Conservation (phyloP, 1,140 invertebrate genomes). For the Drosophila saltans region DNA sequence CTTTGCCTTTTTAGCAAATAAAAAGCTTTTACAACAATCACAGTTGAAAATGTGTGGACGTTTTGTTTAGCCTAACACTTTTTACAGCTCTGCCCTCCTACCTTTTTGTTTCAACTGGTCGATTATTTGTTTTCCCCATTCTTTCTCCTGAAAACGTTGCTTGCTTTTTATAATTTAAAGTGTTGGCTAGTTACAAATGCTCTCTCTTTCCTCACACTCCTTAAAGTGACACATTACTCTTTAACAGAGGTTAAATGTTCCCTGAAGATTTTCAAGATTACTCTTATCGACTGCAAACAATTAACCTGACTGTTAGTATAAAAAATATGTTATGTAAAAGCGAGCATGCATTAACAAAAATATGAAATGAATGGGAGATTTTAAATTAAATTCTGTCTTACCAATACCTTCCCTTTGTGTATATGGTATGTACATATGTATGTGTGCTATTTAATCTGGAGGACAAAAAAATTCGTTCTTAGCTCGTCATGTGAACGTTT, state of each 20-base stretch:
- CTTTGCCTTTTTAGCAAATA: conserved; percentile 54
- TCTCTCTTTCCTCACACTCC: not conserved
- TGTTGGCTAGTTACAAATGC: conserved; percentile 58
- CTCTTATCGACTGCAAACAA: not conserved
- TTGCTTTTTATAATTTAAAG: conserved; percentile 71
- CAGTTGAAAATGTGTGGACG: conserved; percentile 66
- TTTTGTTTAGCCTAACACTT: conserved; percentile 48
- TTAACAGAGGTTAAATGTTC: not conserved
- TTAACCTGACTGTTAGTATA: not conserved
- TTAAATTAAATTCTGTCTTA: too few relatives aligned
- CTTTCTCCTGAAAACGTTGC: conserved; percentile 2
- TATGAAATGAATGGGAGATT: not conserved
- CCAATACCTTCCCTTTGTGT: too few relatives aligned
- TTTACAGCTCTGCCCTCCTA: conserved; percentile 1
- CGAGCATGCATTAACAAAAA: too few relatives aligned
- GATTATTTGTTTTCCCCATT: not conserved
- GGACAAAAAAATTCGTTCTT: not conserved
- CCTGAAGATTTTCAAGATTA: not conserved
- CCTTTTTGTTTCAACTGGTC: not conserved
- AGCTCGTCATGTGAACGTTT: not conserved
- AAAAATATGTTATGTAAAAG: not conserved
- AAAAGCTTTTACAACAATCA: conserved; percentile 79
- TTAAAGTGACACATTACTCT: too few relatives aligned
- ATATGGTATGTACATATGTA: too few relatives aligned
- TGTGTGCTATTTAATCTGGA: not conserved